phyloP scores from a whole-genome alignment of 2,797 vertebrate genomes.

The Poliocrania exsul region DNA sequence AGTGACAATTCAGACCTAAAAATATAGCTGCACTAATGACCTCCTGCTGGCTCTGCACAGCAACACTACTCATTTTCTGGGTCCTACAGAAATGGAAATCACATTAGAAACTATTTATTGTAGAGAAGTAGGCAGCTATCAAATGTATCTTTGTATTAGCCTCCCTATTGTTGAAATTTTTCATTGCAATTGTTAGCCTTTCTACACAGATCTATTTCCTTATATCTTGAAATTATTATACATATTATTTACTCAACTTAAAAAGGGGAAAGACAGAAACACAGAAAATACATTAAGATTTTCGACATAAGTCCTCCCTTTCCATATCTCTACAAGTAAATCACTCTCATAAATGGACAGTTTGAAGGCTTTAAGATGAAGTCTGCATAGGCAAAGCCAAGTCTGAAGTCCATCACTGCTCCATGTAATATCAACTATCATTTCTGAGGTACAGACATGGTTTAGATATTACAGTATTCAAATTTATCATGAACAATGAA shows the following conservation, averaged over 20 bases:
- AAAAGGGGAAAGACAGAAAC: not conserved
- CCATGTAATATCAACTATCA: not conserved
- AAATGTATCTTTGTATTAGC: not conserved
- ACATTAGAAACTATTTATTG: not conserved
- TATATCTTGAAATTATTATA: not conserved
- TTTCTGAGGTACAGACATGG: not conserved
- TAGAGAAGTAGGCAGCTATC: not conserved
- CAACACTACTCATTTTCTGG: not conserved
- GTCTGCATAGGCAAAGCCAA: not conserved
- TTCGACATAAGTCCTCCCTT: not conserved
- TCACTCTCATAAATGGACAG: not conserved
- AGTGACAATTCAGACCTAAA: slow-evolving; percentile 44
- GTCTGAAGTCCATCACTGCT: not conserved
- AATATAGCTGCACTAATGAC: slow-evolving; percentile 18
- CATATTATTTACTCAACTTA: not conserved
- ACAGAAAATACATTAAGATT: not conserved
- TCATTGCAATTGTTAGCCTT: not conserved
- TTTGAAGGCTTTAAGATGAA: not conserved
- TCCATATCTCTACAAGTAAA: not conserved
- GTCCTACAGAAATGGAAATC: not conserved
- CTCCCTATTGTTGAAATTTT: not conserved
- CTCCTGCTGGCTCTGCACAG: slow-evolving; percentile 1
- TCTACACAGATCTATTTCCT: not conserved
- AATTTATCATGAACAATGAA: not conserved
- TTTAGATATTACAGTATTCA: not conserved